These are phyloP conservation scores for Frieseomelitta varia DNA, from an alignment of 1,140 invertebrate species.

Conservation along the genomic window DNA sequence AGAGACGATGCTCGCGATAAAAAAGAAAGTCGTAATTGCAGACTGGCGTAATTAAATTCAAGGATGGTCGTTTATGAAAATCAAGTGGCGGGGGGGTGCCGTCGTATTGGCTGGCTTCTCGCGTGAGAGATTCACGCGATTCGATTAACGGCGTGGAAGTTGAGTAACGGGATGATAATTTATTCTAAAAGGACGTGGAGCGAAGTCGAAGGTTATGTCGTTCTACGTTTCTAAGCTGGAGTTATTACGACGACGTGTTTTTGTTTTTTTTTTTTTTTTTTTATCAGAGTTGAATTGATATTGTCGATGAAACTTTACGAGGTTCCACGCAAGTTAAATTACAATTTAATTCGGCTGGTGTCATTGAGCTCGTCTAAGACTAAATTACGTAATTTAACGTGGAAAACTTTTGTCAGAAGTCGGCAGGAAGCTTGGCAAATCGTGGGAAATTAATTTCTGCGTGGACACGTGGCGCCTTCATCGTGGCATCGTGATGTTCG, in stretches of 20 bases:
- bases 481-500: too few relatives aligned
- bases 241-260: not conserved
- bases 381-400: too few relatives aligned
- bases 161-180: not conserved
- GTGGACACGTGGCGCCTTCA: not conserved
- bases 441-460: not conserved
- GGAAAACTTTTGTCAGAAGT: too few relatives aligned
- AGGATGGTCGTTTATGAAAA: constrained; percentile 3
- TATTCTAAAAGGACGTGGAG: not conserved
- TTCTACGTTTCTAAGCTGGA: not conserved
- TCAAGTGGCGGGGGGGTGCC: not conserved
- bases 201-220: constrained; percentile 15
- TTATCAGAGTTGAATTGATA: not conserved
- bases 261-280: not conserved
- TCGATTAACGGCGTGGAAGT: too few relatives aligned
- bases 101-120: not conserved
- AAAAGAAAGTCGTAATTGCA: not conserved
- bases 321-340: not conserved
- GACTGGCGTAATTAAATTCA: constrained; percentile 31
- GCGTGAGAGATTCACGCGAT: not conserved
- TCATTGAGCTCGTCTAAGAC: too few relatives aligned
- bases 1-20: constrained; percentile 27
- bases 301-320: not conserved
- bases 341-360: too few relatives aligned
- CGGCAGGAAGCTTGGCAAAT: not conserved